Evolutionary conservation across 2,113 vertebrate species (phyloP), one percentile per base, ranked within the genome.

Genomic region (Pelvicachromis taeniatus): DNA sequence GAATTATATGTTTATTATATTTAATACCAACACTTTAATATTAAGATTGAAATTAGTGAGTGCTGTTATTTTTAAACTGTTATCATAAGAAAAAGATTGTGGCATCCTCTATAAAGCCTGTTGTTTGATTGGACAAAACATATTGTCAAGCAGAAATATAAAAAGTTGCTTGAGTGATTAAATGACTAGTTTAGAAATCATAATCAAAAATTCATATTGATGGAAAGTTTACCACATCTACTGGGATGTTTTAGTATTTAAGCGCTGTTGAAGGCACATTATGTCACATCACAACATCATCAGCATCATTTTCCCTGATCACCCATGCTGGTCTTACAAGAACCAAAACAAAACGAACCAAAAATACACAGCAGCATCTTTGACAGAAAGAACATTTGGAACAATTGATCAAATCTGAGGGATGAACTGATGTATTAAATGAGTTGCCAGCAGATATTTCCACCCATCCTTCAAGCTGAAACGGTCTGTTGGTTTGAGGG

Each of bases 401-500:
- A 85, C 92, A 77, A 95, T 95, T 91, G 33, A 93, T 95, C 94
- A 95, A 82, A 50, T 16, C 48, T 54, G 75, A 81, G 8, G 14
- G n/a, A 84, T 29, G 83, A 88, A 80, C 48, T 90, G 92, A 91
- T 55, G 19, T 85, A 50, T 78, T 91, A 90, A 93, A 75, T 52
- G 89, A 77, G 82, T 21, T 19, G 87, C 90, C 78, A 29, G 84
- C 65, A 78, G 92, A 93, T 94, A 90, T 94, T 94, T 93, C 84
- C 55, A 65, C 9, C 80, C 93, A 94, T 96, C 88, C 89, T 61
- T 95, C 92, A 93, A 65, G 21, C 63, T 55, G 79, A 77, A 84
- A 31, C 26, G 65, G 63, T 59, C 55, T 4, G 63, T 45, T 23
- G 56, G 33, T 83, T n/a, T 33, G 83, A 85, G 78, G 35, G 77